A percentile compares a stretch with the other conserved stretches of the same genome.
Conservation (phyloP, 2,888 invertebrate genomes). For the Augochlorella aurata region DNA sequence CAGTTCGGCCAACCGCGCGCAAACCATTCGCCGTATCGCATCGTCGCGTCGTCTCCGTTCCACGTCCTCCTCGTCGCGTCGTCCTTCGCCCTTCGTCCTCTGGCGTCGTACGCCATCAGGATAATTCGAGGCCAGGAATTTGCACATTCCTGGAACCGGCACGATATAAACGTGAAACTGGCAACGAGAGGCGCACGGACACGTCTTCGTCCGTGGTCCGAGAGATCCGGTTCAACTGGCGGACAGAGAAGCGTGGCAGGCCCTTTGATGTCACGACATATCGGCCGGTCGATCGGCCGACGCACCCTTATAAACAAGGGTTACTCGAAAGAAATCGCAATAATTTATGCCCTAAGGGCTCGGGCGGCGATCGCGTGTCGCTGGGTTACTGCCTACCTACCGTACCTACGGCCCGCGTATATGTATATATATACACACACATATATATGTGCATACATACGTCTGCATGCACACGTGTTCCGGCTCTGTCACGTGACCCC, state of each 20-base stretch:
- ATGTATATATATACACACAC: slow-evolving; percentile 43
- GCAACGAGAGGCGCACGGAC: slow-evolving; percentile 12
- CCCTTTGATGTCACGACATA: slow-evolving; percentile 79
- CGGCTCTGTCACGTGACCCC: slow-evolving; percentile 64
- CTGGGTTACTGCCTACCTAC: slow-evolving; percentile 66
- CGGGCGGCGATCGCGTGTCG: slow-evolving; percentile 79
- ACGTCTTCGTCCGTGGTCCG: slow-evolving; percentile 52
- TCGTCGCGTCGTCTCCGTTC: not conserved
- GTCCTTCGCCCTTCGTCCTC: not conserved
- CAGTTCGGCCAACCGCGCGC: not conserved
- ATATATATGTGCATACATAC: not conserved
- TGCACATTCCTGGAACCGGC: slow-evolving; percentile 36
- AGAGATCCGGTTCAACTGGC: slow-evolving; percentile 64
- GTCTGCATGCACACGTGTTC: slow-evolving; percentile 60
- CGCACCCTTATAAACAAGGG: slow-evolving; percentile 80
- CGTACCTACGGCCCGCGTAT: slow-evolving; percentile 45
- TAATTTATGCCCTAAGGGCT: slow-evolving; percentile 78
- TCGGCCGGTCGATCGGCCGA: slow-evolving; percentile 76
- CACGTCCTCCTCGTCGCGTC: not conserved
- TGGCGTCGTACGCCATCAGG: not conserved
- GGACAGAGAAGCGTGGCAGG: slow-evolving; percentile 62
- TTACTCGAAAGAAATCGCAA: slow-evolving; percentile 79
- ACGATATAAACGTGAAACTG: slow-evolving; percentile 22
- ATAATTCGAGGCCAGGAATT: slow-evolving; percentile 47
- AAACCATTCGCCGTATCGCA: too few relatives aligned